Base-by-base conservation (phyloP, 2,888 invertebrate species). In the Lissocephala sabroskyi region DNA sequence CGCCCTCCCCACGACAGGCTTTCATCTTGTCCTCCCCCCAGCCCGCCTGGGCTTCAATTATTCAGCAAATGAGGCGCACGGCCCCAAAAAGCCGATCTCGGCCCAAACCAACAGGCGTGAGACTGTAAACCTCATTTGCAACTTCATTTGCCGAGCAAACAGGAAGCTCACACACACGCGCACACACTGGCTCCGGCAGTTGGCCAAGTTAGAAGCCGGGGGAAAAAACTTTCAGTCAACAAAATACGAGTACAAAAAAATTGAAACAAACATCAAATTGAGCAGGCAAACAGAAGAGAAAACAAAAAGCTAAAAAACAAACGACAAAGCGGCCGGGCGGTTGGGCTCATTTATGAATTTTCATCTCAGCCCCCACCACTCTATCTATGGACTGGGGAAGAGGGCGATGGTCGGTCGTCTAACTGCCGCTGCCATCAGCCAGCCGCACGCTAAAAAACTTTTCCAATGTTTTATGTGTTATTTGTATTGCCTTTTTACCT, bases 381-480 rank as follows among this genome's bases (percentile, higher is more conserved):
- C 37, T 9, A 32, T 35, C 35, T 46, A 23, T 3, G 23, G 23
- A n/a, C n/a, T n/a, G n/a, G n/a, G n/a, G n/a, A n/a, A n/a, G n/a
- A n/a, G n/a, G n/a, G n/a, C n/a, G n/a, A n/a, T n/a, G n/a, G n/a
- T n/a, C n/a, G n/a, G n/a, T n/a, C n/a, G n/a, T n/a, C 23, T 23
- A 23, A 23, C 23, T 18, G 23, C 16, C n/a, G 36, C 13, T 40
- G 23, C 17, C n/a, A 35, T 14, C 35, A 35, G 14, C 30, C 13
- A 35, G 17, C 32, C 10, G 10, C n/a, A 23, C 37, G 32, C 10
- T 10, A 40, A 32, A n/a, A 62, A 73, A 73, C 51, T 76, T 76
- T 66, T 73, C 63, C 76, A 73, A 73, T 76, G 64, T 68, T 73
- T 62, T 60, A 73, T 70, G 65, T 70, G 66, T 60, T 70, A 62